These are phyloP conservation scores for Rhynchonycteris naso DNA, from an alignment of 2,797 vertebrate genomes.

Conservation along the genomic window DNA sequence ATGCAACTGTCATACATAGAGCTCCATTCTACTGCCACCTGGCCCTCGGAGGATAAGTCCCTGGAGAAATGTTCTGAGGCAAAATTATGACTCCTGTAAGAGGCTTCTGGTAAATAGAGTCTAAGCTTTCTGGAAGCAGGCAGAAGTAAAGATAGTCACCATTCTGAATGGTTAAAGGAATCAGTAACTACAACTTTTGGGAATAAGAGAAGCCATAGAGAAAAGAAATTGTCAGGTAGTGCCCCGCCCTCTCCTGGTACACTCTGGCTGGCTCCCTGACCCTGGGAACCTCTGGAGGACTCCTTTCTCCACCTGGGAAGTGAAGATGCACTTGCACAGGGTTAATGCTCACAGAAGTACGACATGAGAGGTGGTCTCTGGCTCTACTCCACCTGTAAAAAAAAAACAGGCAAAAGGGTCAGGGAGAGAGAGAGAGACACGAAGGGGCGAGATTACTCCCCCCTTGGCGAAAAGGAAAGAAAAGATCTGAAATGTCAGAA, in stretches of 20 bases:
- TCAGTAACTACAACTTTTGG: neutral
- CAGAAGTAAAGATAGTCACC: neutral
- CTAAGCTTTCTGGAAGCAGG: slow-evolving; percentile 10
- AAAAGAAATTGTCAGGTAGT: neutral
- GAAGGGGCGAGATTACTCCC: neutral
- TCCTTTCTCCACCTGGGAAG: neutral
- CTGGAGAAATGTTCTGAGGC: neutral
- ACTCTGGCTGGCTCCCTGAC: neutral
- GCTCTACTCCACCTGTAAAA: neutral
- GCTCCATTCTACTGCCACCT: neutral
- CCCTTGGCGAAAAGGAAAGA: neutral
- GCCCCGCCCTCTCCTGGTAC: neutral
- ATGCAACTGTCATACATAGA: neutral
- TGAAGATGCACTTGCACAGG: neutral
- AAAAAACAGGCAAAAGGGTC: neutral
- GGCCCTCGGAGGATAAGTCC: neutral
- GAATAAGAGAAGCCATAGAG: neutral
- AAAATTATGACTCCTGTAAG: neutral
- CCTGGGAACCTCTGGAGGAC: neutral
- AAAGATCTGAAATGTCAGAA: neutral
- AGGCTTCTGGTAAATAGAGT: neutral
- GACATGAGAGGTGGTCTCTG: neutral
- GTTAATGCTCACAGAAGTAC: neutral
- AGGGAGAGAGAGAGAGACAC: neutral
- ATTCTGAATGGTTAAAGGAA: neutral